Evolutionary conservation across 2,888 invertebrate species (phyloP), one percentile per base, ranked within the genome.

Genomic region (Agrochola lota): DNA sequence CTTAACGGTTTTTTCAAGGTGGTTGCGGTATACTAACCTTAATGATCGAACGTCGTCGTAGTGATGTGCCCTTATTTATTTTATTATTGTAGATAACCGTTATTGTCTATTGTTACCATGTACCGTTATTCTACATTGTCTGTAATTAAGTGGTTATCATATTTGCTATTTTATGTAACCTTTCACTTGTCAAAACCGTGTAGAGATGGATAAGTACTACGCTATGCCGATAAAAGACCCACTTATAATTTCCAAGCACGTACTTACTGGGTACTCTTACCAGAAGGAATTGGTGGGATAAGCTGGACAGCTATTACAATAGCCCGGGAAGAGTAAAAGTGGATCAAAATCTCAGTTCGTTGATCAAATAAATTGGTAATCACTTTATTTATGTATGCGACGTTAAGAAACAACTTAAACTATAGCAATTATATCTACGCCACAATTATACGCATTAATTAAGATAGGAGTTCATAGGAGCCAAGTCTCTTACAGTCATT

Each of bases 11-110:
- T 71, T 52, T 77, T 43, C 26, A 62, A 59, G 35, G 35, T 81
- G 73, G 74, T 69, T 79, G 75, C 67, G 64, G 67, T 69, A 62
- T 64, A 73, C 77, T 87, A 77, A 87, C 84, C 88, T 88, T 84
- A 82, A 88, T 86, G 71, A 85, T 68, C 26, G n/a, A 64, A 71
- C 35, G 66, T 78, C 57, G 67, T 69, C 57, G 67, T 69, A 52
- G 76, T 62, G 76, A 83, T 57, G 82, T 84, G 80, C 87, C 85
- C 83, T 86, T 88, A 88, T 86, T 87, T 79, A 77, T 69, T 64
- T 76, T 75, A 68, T 86, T 84, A 82, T 72, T 80, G 64, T 82
- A 23, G 23, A 20, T 23, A 87, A 86, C 82, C 77, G 86, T 87
- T 82, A 80, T 88, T 84, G 72, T 73, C 83, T 43, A 75, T 83